A percentile compares a stretch with the other conserved stretches of the same genome.
Conservation (phyloP, 2,113 vertebrate genomes). For the Psammodynastes pulverulentus region DNA sequence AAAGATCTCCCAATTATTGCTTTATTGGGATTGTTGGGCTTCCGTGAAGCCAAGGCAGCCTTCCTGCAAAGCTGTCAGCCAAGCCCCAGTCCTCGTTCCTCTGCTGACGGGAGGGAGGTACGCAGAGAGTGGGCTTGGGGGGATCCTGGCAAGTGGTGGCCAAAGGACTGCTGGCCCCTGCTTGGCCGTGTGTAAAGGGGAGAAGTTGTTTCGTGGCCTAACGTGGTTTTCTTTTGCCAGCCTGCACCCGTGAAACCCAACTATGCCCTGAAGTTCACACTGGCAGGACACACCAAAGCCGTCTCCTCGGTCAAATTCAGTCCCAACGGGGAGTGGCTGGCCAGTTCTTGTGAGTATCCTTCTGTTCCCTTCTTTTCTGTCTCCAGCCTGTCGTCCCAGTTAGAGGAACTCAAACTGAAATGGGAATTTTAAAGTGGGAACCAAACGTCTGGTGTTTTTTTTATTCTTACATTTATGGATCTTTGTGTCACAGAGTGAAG, state of each 20-base stretch:
- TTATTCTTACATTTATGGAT: not conserved
- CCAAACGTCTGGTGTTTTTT: not conserved
- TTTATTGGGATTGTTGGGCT: not conserved
- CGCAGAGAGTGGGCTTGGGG: not conserved
- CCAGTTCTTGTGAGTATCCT: slow-evolving; percentile 90
- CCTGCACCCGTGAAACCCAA: slow-evolving; percentile 94
- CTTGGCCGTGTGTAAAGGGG: not conserved
- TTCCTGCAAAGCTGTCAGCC: not conserved
- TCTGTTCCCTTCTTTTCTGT: not conserved
- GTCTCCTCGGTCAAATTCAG: slow-evolving; percentile 99
- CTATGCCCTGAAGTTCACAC: slow-evolving; percentile 95
- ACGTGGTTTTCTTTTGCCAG: slow-evolving; percentile 59
- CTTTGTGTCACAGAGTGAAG: not conserved
- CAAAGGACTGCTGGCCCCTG: not conserved
- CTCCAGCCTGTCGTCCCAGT: not conserved
- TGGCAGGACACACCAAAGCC: slow-evolving; percentile 96
- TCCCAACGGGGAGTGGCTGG: slow-evolving; percentile 96
- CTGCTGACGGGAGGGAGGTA: not conserved
- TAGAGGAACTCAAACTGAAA: not conserved
- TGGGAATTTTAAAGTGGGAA: not conserved
- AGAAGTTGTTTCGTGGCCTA: not conserved
- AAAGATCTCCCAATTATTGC: not conserved
- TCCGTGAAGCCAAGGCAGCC: not conserved
- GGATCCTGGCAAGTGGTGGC: not conserved
- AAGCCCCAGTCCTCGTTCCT: not conserved